Evolutionary conservation across 2,797 vertebrate species (phyloP), one percentile per base, ranked within the genome.

Genomic region (Margarornis squamiger): DNA sequence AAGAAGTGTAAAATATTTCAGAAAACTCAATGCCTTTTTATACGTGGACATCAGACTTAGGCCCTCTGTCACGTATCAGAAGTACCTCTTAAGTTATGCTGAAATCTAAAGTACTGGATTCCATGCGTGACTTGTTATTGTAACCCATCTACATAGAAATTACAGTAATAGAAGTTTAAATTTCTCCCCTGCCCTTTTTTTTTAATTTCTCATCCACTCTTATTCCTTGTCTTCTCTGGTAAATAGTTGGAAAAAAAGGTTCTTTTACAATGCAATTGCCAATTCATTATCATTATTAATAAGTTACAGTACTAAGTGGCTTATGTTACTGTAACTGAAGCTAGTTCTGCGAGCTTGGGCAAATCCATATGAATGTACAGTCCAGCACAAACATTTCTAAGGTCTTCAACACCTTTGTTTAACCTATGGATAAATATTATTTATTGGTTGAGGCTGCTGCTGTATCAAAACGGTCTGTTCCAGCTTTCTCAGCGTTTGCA

Each of bases 1-100:
- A 63, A 85, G 74, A 94, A 79, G 26, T 88, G 15, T 92, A 58
- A 93, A 88, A 41, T 82, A 74, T 95, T 96, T 94, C 81, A 34
- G 86, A 92, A 92, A 97, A 93, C 52, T 92, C 93, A 86, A 49
- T 92, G 82, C 32, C 86, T 92, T 55, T 62, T 63, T 93, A 74
- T 83, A 93, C 4, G 22, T 49, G 72, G 66, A 85, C 46, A 32
- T 72, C 46, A 93, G 83, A 30, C 8, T 93, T 96, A 71, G 87
- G 77, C 59, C 74, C 20, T 12, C 48, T 88, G 51, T 91, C 72
- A 72, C 61, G 43, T 89, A 95, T 88, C 77, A 65, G 54, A 80
- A 97, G 30, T 95, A 43, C 9, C 30, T 92, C 87, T 93, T 81
- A 81, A 88, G 62, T 92, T 92, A 54, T 12, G 32, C 74, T 94